A percentile compares a stretch with the other conserved stretches of the same genome.
Evolutionary conservation across 2,888 invertebrate species (phyloP).

Genomic region (Microctonus aethiopoides): DNA sequence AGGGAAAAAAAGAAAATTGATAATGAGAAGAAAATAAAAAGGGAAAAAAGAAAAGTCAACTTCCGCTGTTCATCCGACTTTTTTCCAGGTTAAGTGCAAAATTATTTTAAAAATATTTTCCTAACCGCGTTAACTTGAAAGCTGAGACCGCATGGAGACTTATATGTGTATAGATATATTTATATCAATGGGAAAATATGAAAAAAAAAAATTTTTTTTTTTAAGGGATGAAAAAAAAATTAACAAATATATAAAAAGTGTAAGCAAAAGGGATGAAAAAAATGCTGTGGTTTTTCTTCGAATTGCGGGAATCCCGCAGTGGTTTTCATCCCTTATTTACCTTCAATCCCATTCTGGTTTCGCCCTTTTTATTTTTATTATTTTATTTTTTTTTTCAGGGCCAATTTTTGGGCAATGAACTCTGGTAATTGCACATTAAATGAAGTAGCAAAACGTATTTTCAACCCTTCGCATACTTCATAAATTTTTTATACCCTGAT

Average conservation of each 20-base stretch:
- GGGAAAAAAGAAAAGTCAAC: slow-evolving; percentile 23
- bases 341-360: slow-evolving; percentile 35
- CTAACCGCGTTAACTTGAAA: slow-evolving; percentile 62
- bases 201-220: slow-evolving; percentile 34
- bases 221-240: slow-evolving; percentile 16
- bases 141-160: slow-evolving; percentile 53
- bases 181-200: not conserved
- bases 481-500: not conserved
- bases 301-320: slow-evolving; percentile 48
- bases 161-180: slow-evolving; percentile 3
- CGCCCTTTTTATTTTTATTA: slow-evolving; percentile 17
- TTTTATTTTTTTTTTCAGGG: not conserved
- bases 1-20: not conserved
- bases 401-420: slow-evolving; percentile 32
- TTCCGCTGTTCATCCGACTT: not conserved
- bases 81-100: slow-evolving; percentile 56
- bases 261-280: slow-evolving; percentile 46
- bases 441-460: not conserved
- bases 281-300: slow-evolving; percentile 52
- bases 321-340: slow-evolving; percentile 39
- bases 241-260: not conserved
- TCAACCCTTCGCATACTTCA: not conserved
- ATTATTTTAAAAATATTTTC: slow-evolving; percentile 66
- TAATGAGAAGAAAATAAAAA: not conserved
- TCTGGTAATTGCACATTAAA: slow-evolving; percentile 4